Conservation (phyloP, 2,888 invertebrate species). For the Protophormia terraenovae region DNA sequence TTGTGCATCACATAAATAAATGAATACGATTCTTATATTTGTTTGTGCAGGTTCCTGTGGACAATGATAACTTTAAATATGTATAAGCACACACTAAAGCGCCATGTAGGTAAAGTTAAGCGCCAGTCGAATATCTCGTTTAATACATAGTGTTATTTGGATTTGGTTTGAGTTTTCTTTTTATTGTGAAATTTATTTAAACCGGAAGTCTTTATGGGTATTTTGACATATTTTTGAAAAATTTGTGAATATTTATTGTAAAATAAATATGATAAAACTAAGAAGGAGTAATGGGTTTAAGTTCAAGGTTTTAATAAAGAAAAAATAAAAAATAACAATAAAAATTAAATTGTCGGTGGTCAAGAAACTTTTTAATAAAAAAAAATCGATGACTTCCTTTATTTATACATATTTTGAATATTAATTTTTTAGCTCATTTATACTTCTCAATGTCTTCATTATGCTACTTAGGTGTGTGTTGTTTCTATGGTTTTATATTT, state of each 20-base stretch:
- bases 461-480: too few species aligned
- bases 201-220: slow-evolving; percentile 53
- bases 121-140: slow-evolving; percentile 1
- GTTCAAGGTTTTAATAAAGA: not conserved
- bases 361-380: too few species aligned
- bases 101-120: slow-evolving; percentile 29
- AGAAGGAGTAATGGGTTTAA: not conserved
- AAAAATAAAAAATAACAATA: too few species aligned
- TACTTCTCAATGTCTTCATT: too few species aligned
- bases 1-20: slow-evolving; percentile 52
- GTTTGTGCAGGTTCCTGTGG: not conserved
- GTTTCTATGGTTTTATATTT: too few species aligned
- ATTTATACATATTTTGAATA: too few species aligned
- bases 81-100: slow-evolving; percentile 29
- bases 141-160: not conserved
- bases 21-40: slow-evolving; percentile 20
- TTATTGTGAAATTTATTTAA: not conserved
- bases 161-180: not conserved
- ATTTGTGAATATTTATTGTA: not conserved
- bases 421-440: too few species aligned
- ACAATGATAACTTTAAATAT: slow-evolving; percentile 43
- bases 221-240: slow-evolving; percentile 49
- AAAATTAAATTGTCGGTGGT: too few species aligned
- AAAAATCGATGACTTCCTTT: too few species aligned
- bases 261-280: not conserved